Evolutionary conservation across 2,888 invertebrate genomes (phyloP).

Genomic region (Chaetoderma sp.): DNA sequence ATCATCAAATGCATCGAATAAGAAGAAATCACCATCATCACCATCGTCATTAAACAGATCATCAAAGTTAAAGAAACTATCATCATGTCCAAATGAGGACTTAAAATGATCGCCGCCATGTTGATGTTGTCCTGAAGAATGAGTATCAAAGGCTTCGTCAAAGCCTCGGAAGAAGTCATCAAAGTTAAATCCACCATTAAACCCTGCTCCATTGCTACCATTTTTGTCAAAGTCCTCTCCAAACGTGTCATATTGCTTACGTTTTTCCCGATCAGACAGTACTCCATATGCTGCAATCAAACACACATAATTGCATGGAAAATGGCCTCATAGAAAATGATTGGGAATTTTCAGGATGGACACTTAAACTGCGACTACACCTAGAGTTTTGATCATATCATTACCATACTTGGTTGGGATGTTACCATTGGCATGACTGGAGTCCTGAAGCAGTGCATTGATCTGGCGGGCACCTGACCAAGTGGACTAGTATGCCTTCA

Average conservation of each 20-base stretch:
- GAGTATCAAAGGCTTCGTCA: constrained; percentile 53
- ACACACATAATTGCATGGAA: too few relatives aligned
- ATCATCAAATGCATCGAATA: constrained; percentile 42
- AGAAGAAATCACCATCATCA: constrained; percentile 33
- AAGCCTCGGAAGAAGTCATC: constrained; percentile 69
- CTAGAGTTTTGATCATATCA: too few relatives aligned
- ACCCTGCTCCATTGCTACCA: constrained; percentile 44
- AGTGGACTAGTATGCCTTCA: too few relatives aligned
- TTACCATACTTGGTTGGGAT: too few relatives aligned
- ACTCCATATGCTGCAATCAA: constrained; percentile 70
- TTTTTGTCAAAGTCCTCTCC: constrained; percentile 62
- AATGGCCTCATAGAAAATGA: too few relatives aligned
- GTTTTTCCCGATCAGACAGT: constrained; percentile 69
- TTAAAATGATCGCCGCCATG: constrained; percentile 34
- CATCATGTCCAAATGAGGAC: constrained; percentile 31
- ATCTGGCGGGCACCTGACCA: too few relatives aligned
- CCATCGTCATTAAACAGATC: constrained; percentile 65
- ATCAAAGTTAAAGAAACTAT: constrained; percentile 63
- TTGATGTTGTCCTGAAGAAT: constrained; percentile 21
- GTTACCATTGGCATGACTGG: not conserved
- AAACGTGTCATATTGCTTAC: constrained; percentile 69
- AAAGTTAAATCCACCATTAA: constrained; percentile 64
- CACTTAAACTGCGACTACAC: too few relatives aligned
- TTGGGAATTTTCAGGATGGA: too few relatives aligned
- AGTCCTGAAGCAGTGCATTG: too few relatives aligned